Percentiles rank a stretch among this genome's conserved stretches.
Conservation (phyloP, 1,140 invertebrate genomes). For the Pararge aegeria region DNA sequence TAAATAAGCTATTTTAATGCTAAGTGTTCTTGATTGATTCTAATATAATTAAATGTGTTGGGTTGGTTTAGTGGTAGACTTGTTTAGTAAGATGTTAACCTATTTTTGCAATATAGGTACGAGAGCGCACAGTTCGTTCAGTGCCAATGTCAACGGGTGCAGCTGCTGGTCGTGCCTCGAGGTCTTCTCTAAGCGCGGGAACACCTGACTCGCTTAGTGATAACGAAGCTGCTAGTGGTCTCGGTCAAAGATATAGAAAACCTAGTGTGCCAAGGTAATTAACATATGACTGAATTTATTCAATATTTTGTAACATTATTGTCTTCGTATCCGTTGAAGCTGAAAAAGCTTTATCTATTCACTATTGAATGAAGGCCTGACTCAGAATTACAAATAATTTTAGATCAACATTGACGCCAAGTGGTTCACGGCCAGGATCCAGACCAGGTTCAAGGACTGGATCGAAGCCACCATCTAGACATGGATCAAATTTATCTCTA, state of each 20-base stretch:
- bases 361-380: too few relatives aligned
- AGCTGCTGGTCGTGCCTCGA: constrained; percentile 80
- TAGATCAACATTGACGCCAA: constrained; percentile 82
- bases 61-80: neutral
- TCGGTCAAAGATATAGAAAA: constrained; percentile 82
- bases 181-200: constrained; percentile 88
- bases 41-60: constrained; percentile 7
- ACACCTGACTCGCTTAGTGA: constrained; percentile 93
- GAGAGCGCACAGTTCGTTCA: constrained; percentile 91
- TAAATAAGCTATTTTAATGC: constrained; percentile 13
- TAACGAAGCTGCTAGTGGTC: constrained; percentile 87
- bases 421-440: constrained; percentile 88
- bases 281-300: too few relatives aligned
- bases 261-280: constrained; percentile 80
- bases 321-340: too few relatives aligned
- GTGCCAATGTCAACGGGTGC: constrained; percentile 87
- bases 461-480: constrained; percentile 94
- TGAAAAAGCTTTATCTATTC: too few relatives aligned
- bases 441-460: constrained; percentile 90
- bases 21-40: constrained; percentile 8
- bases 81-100: constrained; percentile 22
- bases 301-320: too few relatives aligned
- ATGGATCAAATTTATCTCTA: constrained; percentile 94
- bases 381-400: too few relatives aligned
- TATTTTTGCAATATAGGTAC: constrained; percentile 83